Evolutionary conservation across 2,797 vertebrate species (phyloP), one percentile per base, ranked within the genome.

Genomic region (Acanthis flammea): DNA sequence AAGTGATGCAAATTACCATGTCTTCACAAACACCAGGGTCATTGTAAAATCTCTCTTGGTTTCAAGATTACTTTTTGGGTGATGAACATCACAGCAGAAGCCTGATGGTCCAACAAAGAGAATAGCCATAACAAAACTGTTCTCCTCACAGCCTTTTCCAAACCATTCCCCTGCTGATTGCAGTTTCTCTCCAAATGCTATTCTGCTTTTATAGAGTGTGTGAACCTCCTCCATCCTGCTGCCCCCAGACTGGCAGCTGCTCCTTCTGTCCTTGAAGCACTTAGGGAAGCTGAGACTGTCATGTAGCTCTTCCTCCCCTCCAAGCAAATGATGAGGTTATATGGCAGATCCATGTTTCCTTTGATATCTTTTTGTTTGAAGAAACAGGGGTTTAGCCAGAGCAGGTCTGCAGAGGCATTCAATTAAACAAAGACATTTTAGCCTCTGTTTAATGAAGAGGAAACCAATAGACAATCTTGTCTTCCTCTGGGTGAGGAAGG

Each of bases 381-480:
- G 89, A 89, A 88, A 70, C 17, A 73, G 57, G 50, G 79, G 63
- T 78, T 92, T 83, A 93, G 90, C 80, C 67, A 96, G 92, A 91
- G 70, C 79, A 35, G 48, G 27, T 80, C 66, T 89, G 90, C 71
- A 90, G 60, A 76, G 48, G 41, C 63, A 70, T 85, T 92, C 73
- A 58, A 16, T 91, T 91, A 84, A 95, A 93, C 75, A 93, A 96
- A 94, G 72, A 33, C 1, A 0, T 79, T 93, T 95, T 96, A 92
- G 81, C 75, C 85, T 66, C 67, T 58, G 19, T 81, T 81, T 90
- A 82, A 93, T 92, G 76, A 94, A 86, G 37, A 88, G 80, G 90
- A 95, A 97, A 86, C 83, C 78, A 91, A 94, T 89, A 93, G 88
- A 83, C 70, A 74, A 27, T 78, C 63, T 95, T 92, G 42, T 86